Evolutionary conservation across 2,888 invertebrate genomes (phyloP), one percentile per base, ranked within the genome.

Genomic region (Caenorhabditis uteleia): DNA sequence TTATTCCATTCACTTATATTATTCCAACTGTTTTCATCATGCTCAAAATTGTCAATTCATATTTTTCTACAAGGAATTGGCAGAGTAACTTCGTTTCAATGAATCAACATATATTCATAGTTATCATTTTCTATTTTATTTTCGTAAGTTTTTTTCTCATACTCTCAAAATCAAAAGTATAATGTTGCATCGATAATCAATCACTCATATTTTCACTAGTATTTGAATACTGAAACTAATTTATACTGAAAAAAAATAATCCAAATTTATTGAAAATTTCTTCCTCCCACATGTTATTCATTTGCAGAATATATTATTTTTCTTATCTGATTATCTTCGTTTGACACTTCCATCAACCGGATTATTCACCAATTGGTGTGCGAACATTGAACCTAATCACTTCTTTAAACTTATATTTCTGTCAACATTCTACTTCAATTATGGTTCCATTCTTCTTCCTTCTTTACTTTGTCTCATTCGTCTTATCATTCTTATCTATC

Each of bases 291-390:
- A n/a, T 42, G n/a, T n/a, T n/a, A n/a, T n/a, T n/a, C n/a, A n/a
- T 31, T 49, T 27, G 6, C 43, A 59, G 59, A 59, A 53, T 20
- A 20, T 59, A 8, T 16, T 27, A 3, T 59, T 53, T 26, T 59
- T 53, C 47, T 20, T 45, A 14, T 47, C 40, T n/a, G 59, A 59
- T 18, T 53, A 46, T 23, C 12, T 47, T 42, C 51, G 51, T 8
- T 29, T 59, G 1, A 38, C 46, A 6, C 59, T 59, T 16, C 59
- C 59, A 18, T 23, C 59, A 12, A 53, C 59, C 8, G 59, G 59
- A 12, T 16, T 59, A 6, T 43, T 59, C 47, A 59, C 59, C 1
- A 53, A 51, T 3, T 53, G 51, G 51, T 60, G 59, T 44, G 59
- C 59, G 4, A 18, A 21, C 12, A 16, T 48, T 25, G 26, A 44